phyloP scores from a whole-genome alignment of 2,113 vertebrate genomes.

The Henicopernis longicauda region DNA sequence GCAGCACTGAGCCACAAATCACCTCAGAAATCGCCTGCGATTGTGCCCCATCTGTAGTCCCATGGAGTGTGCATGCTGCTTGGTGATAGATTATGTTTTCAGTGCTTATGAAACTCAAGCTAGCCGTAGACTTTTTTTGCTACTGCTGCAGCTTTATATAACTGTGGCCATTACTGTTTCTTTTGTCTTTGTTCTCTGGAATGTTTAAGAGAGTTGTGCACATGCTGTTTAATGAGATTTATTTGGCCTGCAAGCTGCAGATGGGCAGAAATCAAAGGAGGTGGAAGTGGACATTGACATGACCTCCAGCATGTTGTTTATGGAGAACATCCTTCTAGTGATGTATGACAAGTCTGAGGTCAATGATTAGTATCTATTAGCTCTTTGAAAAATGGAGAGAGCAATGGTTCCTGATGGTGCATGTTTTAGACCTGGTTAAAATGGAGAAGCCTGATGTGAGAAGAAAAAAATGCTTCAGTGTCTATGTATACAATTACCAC shows the following conservation, averaged over 20 bases:
- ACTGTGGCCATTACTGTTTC: constrained; percentile 38
- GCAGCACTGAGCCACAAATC: constrained; percentile 2
- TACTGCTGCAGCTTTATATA: constrained; percentile 56
- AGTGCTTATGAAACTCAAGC: constrained; percentile 44
- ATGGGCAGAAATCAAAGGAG: constrained; percentile 69
- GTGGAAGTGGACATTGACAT: constrained; percentile 67
- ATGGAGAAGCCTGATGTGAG: not conserved
- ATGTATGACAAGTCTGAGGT: constrained; percentile 65
- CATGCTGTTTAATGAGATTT: constrained; percentile 67
- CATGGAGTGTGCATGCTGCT: not conserved
- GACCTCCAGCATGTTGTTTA: constrained; percentile 64
- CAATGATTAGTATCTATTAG: constrained; percentile 66
- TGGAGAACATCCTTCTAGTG: constrained; percentile 63
- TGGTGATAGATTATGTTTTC: constrained; percentile 41
- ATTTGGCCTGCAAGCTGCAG: constrained; percentile 64
- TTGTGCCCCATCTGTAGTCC: not conserved
- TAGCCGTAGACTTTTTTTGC: constrained; percentile 9
- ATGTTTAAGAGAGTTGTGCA: constrained; percentile 64
- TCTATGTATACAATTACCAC: not conserved
- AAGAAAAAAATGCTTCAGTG: not conserved
- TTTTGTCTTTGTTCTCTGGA: constrained; percentile 66
- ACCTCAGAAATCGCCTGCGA: not conserved
- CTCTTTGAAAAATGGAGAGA: constrained; percentile 60
- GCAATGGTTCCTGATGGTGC: constrained; percentile 61
- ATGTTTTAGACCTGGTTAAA: constrained; percentile 53